A percentile compares a stretch with the other conserved stretches of the same genome.
phyloP scores from a whole-genome alignment of 2,113 vertebrate genomes.

The Rattus norvegicus region DNA sequence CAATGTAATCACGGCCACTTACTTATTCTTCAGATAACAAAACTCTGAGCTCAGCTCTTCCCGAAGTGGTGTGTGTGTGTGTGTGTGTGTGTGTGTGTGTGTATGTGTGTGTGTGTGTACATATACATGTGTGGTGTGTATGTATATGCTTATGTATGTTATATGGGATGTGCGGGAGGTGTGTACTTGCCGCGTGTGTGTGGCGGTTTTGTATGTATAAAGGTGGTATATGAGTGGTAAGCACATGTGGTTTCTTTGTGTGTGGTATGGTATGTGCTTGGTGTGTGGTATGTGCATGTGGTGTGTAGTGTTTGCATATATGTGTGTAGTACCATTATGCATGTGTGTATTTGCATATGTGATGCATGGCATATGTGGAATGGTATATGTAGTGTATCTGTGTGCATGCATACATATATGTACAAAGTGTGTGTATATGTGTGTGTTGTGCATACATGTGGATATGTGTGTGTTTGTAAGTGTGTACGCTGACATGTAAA shows the following conservation, averaged over 20 bases:
- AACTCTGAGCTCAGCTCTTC: not conserved
- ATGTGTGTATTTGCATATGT: not conserved
- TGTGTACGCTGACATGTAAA: too few species aligned
- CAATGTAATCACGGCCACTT: rapidly evolving
- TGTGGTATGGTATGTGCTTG: not conserved
- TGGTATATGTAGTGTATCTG: not conserved
- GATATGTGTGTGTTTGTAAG: not conserved
- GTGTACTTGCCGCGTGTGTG: not conserved
- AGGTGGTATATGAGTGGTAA: not conserved
- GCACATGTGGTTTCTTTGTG: not conserved
- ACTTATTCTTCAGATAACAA: too few species aligned
- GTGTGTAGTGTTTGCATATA: not conserved
- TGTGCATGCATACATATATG: not conserved
- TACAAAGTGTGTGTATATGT: not conserved
- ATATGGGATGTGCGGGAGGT: not conserved
- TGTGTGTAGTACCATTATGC: not conserved
- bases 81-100: too few species aligned
- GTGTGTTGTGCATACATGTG: too few species aligned
- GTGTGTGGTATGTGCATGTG: not conserved
- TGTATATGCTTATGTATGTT: not conserved
- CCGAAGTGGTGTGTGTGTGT: not conserved
- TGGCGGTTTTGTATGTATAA: not conserved
- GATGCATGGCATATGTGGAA: not conserved
- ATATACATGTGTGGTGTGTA: not conserved
- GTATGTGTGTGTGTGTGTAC: not conserved